Evolutionary conservation across 2,797 vertebrate genomes (phyloP).

Genomic region (Pogoniulus pusillus): DNA sequence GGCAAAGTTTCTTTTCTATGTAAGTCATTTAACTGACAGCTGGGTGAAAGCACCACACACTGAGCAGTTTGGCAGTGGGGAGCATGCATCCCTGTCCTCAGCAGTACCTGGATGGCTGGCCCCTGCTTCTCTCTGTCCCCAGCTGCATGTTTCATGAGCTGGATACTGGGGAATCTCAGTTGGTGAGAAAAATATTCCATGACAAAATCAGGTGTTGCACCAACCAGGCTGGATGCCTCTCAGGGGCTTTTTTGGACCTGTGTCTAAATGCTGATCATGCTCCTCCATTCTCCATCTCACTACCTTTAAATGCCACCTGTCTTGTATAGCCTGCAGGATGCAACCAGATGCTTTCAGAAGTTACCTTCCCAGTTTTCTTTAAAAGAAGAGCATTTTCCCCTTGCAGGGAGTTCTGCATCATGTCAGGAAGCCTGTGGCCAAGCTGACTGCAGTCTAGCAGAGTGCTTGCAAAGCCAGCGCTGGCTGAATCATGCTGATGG

Average conservation of each 20-base stretch:
- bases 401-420: background rate
- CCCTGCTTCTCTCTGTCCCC: background rate
- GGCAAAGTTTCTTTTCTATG: background rate
- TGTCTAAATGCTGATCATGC: background rate
- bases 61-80: background rate
- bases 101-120: background rate
- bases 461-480: background rate
- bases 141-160: background rate
- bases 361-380: background rate
- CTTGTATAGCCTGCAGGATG: background rate
- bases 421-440: background rate
- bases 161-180: background rate
- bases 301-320: background rate
- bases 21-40: background rate
- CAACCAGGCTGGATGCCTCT: background rate
- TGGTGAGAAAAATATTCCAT: background rate
- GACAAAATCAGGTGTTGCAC: background rate
- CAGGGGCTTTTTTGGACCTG: background rate
- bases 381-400: background rate
- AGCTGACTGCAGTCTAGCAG: background rate
- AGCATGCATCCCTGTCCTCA: background rate
- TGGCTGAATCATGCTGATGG: constrained; percentile 38
- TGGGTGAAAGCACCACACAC: background rate
- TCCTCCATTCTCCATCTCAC: background rate
- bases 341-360: background rate